Conservation (phyloP, 2,797 vertebrate species). For the Galagoides demidoff region DNA sequence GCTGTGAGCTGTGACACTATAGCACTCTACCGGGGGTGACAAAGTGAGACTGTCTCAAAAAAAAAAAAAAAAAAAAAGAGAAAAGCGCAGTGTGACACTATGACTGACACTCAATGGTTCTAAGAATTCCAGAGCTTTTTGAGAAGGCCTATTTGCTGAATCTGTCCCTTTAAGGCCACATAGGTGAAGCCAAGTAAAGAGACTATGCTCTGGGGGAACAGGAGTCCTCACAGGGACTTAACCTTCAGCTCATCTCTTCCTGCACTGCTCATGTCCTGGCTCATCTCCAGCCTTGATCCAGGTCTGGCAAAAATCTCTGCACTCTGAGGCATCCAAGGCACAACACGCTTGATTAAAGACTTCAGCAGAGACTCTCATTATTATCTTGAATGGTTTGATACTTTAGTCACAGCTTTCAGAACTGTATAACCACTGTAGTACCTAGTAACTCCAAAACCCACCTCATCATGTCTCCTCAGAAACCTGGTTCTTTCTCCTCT, state of each 20-base stretch:
- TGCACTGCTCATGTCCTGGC: rapidly evolving
- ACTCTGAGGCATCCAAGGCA: not conserved
- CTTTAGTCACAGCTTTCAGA: not conserved
- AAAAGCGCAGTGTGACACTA: not conserved
- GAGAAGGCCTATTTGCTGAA: not conserved
- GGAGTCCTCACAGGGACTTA: rapidly evolving
- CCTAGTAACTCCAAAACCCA: not conserved
- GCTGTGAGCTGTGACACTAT: too few species aligned
- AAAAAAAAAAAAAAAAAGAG: not conserved
- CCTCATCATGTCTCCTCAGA: not conserved
- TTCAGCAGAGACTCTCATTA: not conserved
- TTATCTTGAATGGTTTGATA: not conserved
- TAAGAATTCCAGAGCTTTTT: not conserved
- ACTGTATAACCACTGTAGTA: not conserved
- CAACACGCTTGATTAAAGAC: not conserved
- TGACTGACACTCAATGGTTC: not conserved
- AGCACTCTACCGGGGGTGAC: too few species aligned
- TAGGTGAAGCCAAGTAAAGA: not conserved
- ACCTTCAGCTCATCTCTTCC: not conserved
- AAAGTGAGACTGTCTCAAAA: too few species aligned
- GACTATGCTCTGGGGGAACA: not conserved
- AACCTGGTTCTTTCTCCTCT: not conserved
- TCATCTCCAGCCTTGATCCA: not conserved
- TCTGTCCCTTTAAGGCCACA: not conserved
- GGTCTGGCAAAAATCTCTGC: not conserved